Evolutionary conservation across 2,113 vertebrate species (phyloP).

Genomic region (Protobothrops mucrosquamatus): DNA sequence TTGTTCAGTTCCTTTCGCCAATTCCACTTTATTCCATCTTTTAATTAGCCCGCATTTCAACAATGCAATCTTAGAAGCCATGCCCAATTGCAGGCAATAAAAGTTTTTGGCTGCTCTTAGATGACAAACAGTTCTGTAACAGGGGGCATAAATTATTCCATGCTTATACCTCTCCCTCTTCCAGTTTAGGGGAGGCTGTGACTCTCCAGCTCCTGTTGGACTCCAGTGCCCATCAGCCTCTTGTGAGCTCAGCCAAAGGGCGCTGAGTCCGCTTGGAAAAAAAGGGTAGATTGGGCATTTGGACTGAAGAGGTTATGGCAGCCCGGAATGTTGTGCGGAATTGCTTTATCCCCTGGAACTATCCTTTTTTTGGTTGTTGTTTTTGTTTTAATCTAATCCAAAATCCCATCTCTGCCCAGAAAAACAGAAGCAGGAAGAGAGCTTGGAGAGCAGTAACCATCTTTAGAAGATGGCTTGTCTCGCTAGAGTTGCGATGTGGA

Average conservation of each 20-base stretch:
- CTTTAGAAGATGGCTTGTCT: background rate
- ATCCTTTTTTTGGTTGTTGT: background rate
- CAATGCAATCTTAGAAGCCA: background rate
- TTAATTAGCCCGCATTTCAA: background rate
- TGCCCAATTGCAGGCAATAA: background rate
- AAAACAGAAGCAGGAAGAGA: background rate
- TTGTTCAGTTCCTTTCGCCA: background rate
- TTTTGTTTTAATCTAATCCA: background rate
- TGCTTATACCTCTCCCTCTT: background rate
- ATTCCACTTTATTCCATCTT: background rate
- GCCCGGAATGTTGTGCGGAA: background rate
- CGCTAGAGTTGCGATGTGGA: background rate
- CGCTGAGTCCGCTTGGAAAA: background rate
- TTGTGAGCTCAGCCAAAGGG: background rate
- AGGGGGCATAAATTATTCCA: background rate
- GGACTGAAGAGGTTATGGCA: background rate
- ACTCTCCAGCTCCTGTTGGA: background rate
- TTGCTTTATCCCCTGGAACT: background rate
- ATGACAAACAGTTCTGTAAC: background rate
- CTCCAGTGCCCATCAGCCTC: background rate
- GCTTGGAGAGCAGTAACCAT: background rate
- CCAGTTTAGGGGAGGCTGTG: background rate
- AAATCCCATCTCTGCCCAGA: background rate
- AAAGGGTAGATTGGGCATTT: background rate
- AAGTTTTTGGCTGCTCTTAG: background rate